These are phyloP conservation scores for Dendrolimus kikuchii DNA, from an alignment of 1,140 invertebrate genomes.

Conservation along the genomic window DNA sequence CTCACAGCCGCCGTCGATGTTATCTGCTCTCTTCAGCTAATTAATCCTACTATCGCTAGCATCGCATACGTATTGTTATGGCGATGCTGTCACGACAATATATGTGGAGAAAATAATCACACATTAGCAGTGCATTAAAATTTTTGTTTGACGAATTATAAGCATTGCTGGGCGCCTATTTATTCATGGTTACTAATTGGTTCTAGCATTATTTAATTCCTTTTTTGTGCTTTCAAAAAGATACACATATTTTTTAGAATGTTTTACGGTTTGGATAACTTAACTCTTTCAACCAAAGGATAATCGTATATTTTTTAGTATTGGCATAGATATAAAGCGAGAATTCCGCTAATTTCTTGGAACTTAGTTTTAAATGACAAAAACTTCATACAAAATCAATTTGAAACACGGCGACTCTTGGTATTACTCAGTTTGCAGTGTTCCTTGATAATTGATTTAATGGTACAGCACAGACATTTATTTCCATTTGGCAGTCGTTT, in stretches of 20 bases:
- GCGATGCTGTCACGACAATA: slow-evolving; percentile 25
- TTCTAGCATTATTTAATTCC: no score
- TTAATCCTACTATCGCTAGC: slow-evolving; percentile 26
- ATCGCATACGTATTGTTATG: slow-evolving; percentile 27
- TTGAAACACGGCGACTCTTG: no score
- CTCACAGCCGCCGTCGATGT: slow-evolving; percentile 5
- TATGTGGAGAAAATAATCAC: slow-evolving; percentile 41
- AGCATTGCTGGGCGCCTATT: neutral
- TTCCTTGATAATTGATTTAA: neutral
- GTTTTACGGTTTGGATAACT: no score
- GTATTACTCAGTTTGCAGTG: no score
- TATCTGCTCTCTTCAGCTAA: slow-evolving; percentile 24
- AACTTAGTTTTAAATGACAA: no score
- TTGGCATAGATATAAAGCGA: no score
- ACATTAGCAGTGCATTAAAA: slow-evolving; percentile 41
- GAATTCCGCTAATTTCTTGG: no score
- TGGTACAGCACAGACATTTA: neutral
- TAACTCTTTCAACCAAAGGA: no score
- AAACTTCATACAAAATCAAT: no score
- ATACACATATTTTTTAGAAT: no score
- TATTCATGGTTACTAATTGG: neutral
- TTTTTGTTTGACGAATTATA: slow-evolving; percentile 10
- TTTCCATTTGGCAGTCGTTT: slow-evolving; percentile 12
- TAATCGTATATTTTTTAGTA: no score
- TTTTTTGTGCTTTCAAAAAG: neutral